A percentile compares a stretch with the other conserved stretches of the same genome.
phyloP scores from a whole-genome alignment of 2,113 vertebrate genomes.

The Poecilia latipinna region DNA sequence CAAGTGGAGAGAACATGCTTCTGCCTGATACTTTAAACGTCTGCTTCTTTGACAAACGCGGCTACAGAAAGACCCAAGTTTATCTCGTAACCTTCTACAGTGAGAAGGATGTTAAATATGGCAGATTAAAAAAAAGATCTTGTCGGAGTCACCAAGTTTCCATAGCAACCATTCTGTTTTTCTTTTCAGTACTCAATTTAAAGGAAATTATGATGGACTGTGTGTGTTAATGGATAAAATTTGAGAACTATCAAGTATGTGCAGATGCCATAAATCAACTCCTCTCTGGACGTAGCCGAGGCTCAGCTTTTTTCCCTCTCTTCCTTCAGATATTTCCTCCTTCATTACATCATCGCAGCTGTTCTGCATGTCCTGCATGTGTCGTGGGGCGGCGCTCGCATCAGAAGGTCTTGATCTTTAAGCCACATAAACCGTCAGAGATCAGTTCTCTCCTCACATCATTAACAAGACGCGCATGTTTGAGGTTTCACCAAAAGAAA shows the following conservation, averaged over 20 bases:
- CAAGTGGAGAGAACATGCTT: too few species aligned
- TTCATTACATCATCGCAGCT: constrained; percentile 41
- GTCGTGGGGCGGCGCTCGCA: constrained; percentile 23
- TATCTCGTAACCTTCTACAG: background rate
- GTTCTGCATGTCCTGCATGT: constrained; percentile 14
- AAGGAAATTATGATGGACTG: background rate
- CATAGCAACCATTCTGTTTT: background rate
- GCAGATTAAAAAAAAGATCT: background rate
- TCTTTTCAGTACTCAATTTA: background rate
- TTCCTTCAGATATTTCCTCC: constrained; percentile 29
- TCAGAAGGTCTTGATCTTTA: constrained; percentile 24
- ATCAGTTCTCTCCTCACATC: constrained; percentile 37
- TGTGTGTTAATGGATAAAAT: background rate
- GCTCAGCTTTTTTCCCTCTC: background rate
- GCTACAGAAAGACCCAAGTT: background rate
- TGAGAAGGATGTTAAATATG: background rate
- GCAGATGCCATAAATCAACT: background rate
- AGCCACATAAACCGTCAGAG: constrained; percentile 45
- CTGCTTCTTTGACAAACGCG: background rate
- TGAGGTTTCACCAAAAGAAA: constrained; percentile 32
- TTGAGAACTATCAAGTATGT: background rate
- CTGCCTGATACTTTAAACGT: background rate
- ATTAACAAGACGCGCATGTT: constrained; percentile 27
- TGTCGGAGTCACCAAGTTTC: background rate
- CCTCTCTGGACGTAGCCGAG: background rate